Conservation (phyloP, 2,113 vertebrate species). For the Corapipo altera region DNA sequence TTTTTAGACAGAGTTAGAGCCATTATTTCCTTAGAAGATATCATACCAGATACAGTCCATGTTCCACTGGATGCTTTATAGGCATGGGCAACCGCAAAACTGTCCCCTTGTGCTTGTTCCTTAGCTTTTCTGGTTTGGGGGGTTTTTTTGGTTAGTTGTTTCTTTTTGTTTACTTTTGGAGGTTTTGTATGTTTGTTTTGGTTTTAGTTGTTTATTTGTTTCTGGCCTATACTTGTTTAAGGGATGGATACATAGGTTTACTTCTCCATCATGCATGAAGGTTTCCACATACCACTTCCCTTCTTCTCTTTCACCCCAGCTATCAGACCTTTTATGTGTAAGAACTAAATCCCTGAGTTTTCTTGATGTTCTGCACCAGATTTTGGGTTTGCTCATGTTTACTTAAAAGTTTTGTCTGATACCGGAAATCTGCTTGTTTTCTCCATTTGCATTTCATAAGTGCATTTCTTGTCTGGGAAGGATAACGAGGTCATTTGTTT, state of each 20-base stretch:
- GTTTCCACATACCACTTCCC: background rate
- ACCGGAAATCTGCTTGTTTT: background rate
- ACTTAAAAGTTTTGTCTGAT: background rate
- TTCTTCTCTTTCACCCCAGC: background rate
- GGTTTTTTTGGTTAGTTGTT: too few species aligned
- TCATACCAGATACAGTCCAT: background rate
- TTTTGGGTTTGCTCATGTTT: background rate
- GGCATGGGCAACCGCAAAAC: background rate
- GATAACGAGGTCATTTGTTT: background rate
- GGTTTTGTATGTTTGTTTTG: too few species aligned
- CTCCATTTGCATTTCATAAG: background rate
- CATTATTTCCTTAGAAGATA: conserved; percentile 28
- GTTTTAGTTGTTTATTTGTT: background rate
- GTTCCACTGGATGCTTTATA: background rate
- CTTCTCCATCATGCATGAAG: background rate
- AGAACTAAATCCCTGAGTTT: background rate
- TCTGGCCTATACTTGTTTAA: background rate
- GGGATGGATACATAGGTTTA: background rate
- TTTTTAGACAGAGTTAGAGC: background rate
- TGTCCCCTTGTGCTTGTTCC: background rate
- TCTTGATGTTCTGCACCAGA: background rate
- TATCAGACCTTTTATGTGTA: background rate
- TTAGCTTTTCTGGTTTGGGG: background rate
- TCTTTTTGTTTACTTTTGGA: background rate
- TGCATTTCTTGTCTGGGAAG: background rate